A percentile compares a stretch with the other conserved stretches of the same genome.
phyloP scores from a whole-genome alignment of 1,140 invertebrate genomes.

The Saccostrea cuccullata region DNA sequence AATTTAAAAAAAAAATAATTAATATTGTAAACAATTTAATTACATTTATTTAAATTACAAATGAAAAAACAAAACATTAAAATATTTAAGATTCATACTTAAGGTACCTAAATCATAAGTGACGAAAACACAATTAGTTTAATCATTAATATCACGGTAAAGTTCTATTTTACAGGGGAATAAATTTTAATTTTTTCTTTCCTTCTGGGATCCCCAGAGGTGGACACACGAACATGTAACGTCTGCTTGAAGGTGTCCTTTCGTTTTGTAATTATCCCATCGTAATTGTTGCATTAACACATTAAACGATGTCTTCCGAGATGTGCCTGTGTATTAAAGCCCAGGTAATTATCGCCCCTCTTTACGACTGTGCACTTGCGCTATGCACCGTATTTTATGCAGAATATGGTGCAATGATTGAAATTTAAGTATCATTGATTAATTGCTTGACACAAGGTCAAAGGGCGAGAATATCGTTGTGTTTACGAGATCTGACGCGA shows the following conservation, averaged over 20 bases:
- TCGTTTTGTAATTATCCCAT: neutral
- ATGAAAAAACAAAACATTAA: no score
- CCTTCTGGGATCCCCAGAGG: neutral
- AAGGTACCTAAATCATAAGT: no score
- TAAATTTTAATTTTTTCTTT: neutral
- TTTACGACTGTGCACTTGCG: neutral
- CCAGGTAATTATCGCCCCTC: neutral
- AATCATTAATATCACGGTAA: no score
- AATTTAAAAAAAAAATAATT: no score
- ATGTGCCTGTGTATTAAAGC: neutral
- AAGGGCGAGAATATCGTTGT: neutral
- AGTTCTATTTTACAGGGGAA: no score
- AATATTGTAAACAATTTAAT: no score
- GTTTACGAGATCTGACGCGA: neutral
- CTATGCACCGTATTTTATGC: neutral
- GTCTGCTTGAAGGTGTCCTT: neutral
- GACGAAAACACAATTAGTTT: no score
- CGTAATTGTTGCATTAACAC: neutral
- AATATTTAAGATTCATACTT: no score
- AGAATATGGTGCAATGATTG: constrained; percentile 4
- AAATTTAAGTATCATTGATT: constrained; percentile 9
- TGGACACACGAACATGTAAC: neutral
- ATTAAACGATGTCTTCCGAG: neutral
- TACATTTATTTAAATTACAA: no score
- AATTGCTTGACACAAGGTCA: neutral